A percentile compares a stretch with the other conserved stretches of the same genome.
These are phyloP conservation scores for Kryptopterus vitreolus DNA, from an alignment of 2,797 vertebrate genomes.

Conservation along the genomic window DNA sequence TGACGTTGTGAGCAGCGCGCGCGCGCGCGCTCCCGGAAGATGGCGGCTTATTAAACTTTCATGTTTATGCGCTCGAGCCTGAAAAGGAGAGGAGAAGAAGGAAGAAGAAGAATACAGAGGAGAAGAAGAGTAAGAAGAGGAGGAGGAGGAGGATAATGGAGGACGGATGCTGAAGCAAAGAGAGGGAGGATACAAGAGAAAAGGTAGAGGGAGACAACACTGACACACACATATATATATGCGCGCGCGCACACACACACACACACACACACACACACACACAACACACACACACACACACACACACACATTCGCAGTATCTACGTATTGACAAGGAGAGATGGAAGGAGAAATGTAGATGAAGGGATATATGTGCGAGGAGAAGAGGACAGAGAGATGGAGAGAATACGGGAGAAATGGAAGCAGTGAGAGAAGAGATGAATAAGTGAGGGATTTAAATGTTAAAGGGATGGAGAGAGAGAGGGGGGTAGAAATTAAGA, in stretches of 20 bases:
- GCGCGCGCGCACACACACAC: not conserved
- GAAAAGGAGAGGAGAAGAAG: conserved; percentile 40
- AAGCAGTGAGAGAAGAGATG: not conserved
- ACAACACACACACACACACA: conserved; percentile 6
- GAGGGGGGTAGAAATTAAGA: not conserved
- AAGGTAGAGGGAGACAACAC: conserved; percentile 31
- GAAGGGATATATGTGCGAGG: not conserved
- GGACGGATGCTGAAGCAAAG: conserved; percentile 14
- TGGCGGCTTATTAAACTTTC: conserved; percentile 60
- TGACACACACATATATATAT: not conserved
- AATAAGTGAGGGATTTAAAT: no score
- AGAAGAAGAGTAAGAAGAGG: conserved; percentile 17
- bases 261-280: no score
- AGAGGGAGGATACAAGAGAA: conserved; percentile 42
- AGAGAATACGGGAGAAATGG: not conserved
- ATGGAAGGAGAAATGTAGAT: not conserved
- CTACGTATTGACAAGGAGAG: not conserved
- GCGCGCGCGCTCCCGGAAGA: conserved; percentile 50
- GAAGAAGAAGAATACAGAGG: conserved; percentile 9
- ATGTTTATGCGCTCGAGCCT: conserved; percentile 69
- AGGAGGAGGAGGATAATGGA: conserved; percentile 33
- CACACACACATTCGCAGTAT: conserved; percentile 8
- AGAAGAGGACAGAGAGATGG: not conserved
- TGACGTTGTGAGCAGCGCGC: conserved; percentile 3
- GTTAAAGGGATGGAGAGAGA: not conserved